Base-by-base conservation (phyloP, 2,797 vertebrate species). In the Zenarchopterus dispar region DNA sequence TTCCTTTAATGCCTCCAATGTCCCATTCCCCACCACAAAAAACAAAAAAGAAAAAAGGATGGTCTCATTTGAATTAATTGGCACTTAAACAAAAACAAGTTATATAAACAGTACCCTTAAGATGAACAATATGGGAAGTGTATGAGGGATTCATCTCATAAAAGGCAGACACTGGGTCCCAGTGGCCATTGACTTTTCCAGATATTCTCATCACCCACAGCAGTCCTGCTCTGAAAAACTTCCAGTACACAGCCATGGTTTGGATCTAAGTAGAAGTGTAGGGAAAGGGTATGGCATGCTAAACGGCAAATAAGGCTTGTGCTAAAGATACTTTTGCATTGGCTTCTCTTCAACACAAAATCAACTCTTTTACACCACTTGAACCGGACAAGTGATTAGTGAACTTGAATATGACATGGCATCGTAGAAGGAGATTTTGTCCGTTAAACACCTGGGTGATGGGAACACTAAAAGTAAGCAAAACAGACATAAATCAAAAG, bases 101-200 rank as follows among this genome's bases (percentile, higher is more conserved):
- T 83, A 90, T 87, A 93, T 88, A 93, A 93, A 93, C 84, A 89
- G 87, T 92, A 89, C 80, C 83, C 89, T 93, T 91, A 92, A 90
- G 84, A 85, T 90, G 89, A 92, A 90, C 75, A 78, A 88, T 89
- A 92, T 85, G 79, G 92, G 74, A 89, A 88, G 87, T 73, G 78
- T 84, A 73, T 90, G 86, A 89, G 65, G 73, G 84, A 88, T 70
- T 84, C 53, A 52, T 83, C 76, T 78, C 39, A 44, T 64, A 80
- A 80, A 88, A 91, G 90, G 82, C 84, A 82, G 81, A 83, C 82
- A 68, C 52, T 64, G 58, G 62, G 39, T 69, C 81, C 44, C n/a
- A 26, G 65, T 70, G 77, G 69, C 71, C 41, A 49, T 65, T 56
- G 73, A 69, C 75, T 77, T 56, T 68, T 73, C 0, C 33, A 67